These are phyloP conservation scores for Drosophila fungiperda DNA, from an alignment of 2,888 invertebrate species.

Conservation along the genomic window DNA sequence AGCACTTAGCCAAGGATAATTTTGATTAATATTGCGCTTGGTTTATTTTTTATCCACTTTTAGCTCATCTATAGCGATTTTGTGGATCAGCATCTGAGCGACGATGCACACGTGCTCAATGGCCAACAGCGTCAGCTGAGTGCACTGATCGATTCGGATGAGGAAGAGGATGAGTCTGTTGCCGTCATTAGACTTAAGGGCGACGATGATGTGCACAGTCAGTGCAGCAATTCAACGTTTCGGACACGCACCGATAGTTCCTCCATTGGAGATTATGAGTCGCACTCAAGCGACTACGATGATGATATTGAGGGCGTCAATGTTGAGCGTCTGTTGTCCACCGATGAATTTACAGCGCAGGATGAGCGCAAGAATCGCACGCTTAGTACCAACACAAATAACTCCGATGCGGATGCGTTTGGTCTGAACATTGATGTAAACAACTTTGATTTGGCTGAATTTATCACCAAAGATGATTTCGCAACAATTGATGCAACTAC, in stretches of 20 bases:
- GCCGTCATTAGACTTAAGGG: constrained; percentile 30
- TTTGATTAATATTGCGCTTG: not conserved
- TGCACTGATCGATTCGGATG: constrained; percentile 44
- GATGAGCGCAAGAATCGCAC: constrained; percentile 70
- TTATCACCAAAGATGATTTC: constrained; percentile 84
- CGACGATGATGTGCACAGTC: constrained; percentile 69
- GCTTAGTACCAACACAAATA: constrained; percentile 74
- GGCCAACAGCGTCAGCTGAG: constrained; percentile 55
- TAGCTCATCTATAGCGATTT: constrained; percentile 81
- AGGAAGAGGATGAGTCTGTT: constrained; percentile 35
- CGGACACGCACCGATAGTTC: constrained; percentile 83
- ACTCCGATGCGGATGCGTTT: constrained; percentile 78
- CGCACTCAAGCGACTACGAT: constrained; percentile 84
- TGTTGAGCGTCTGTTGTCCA: constrained; percentile 17
- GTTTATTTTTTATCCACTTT: not conserved
- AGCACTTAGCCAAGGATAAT: not conserved
- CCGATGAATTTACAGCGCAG: constrained; percentile 10
- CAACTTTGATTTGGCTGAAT: constrained; percentile 84
- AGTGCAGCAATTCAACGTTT: constrained; percentile 81
- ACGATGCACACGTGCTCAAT: constrained; percentile 70
- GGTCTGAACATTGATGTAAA: constrained; percentile 81
- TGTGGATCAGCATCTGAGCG: constrained; percentile 66
- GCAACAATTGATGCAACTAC: constrained; percentile 20
- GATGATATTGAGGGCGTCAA: constrained; percentile 63
- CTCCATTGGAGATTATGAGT: constrained; percentile 84